Conservation (phyloP, 1,140 invertebrate genomes). For the Grapholita molesta region DNA sequence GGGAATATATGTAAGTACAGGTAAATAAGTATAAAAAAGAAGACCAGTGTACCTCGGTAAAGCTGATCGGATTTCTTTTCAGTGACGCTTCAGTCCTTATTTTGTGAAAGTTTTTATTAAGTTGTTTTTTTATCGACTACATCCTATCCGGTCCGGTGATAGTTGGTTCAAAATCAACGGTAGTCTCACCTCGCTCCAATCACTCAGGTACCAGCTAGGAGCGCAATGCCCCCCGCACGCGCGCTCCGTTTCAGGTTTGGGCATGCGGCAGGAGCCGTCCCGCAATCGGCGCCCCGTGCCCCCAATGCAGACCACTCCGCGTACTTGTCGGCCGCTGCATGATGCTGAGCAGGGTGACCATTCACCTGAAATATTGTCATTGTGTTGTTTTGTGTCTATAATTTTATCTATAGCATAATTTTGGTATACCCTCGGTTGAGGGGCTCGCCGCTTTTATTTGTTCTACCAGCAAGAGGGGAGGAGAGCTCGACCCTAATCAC, state of each 20-base stretch:
- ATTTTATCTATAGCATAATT: no score
- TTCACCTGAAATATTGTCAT: conserved; percentile 59
- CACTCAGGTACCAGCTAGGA: conserved; percentile 80
- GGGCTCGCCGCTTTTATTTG: no score
- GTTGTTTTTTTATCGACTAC: no score
- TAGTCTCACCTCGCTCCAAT: conserved; percentile 79
- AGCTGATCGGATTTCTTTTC: no score
- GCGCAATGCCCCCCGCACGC: conserved; percentile 59
- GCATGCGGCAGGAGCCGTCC: conserved; percentile 52
- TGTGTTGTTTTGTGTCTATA: no score
- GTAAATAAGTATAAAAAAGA: not conserved
- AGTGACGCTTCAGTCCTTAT: no score
- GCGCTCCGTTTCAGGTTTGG: conserved; percentile 57
- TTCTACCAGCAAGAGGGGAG: no score
- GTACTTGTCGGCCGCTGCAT: conserved; percentile 81
- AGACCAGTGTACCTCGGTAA: no score
- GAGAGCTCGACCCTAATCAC: no score
- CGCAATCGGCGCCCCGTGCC: conserved; percentile 64
- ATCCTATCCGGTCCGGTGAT: no score
- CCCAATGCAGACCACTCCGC: conserved; percentile 78
- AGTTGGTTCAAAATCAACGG: no score
- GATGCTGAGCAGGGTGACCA: conserved; percentile 82
- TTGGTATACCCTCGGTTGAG: no score
- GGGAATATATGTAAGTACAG: not conserved
- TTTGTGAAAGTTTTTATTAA: not conserved